These are phyloP conservation scores for Trissoscelio sp. DNA, from an alignment of 2,888 invertebrate genomes.

Conservation along the genomic window DNA sequence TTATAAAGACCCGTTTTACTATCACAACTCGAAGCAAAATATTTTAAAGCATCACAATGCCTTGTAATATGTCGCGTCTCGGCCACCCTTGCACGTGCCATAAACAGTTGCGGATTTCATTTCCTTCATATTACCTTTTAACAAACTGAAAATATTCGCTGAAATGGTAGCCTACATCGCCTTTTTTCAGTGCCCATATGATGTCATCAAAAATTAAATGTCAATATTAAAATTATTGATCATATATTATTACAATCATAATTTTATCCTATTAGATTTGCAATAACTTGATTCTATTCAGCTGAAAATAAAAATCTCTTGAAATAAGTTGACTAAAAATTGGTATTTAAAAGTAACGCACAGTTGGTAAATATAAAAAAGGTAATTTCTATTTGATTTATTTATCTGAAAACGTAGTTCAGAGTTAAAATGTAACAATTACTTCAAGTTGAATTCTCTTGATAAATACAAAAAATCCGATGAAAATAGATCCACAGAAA, in stretches of 20 bases:
- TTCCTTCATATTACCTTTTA: slow-evolving; percentile 66
- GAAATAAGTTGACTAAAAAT: no score
- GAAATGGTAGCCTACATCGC: slow-evolving; percentile 23
- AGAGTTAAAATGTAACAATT: slow-evolving; percentile 14
- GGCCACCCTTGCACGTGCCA: slow-evolving; percentile 80
- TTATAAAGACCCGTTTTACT: slow-evolving; percentile 66
- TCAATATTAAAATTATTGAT: slow-evolving; percentile 15
- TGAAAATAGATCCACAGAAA: no score
- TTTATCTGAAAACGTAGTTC: not conserved
- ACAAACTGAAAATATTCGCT: slow-evolving; percentile 65
- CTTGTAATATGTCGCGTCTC: slow-evolving; percentile 82
- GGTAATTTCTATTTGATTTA: not conserved
- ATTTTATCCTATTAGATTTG: no score
- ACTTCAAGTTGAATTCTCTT: slow-evolving; percentile 22
- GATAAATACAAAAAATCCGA: slow-evolving; percentile 13
- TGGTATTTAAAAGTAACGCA: no score
- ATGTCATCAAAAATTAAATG: slow-evolving; percentile 20
- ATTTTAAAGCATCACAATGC: slow-evolving; percentile 66
- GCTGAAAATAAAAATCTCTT: not conserved
- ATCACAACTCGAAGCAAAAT: slow-evolving; percentile 67
- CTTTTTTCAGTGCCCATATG: slow-evolving; percentile 29
- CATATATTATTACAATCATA: no score
- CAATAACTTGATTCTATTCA: no score
- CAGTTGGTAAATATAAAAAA: slow-evolving; percentile 5
- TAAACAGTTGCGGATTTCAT: slow-evolving; percentile 67